These are phyloP conservation scores for Tipula lateralis DNA, from an alignment of 2,888 invertebrate species.

Conservation along the genomic window DNA sequence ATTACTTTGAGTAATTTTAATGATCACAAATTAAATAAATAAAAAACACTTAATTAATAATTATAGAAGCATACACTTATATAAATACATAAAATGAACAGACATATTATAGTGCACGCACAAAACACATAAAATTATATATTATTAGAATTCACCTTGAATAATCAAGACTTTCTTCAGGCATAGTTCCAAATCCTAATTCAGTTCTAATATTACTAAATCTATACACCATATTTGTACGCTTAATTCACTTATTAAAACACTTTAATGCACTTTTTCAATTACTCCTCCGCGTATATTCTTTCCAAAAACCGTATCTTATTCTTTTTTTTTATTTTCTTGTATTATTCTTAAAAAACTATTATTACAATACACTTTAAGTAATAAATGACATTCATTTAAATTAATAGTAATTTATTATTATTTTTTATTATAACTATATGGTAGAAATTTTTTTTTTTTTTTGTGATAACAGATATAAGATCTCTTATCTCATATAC, in stretches of 20 bases:
- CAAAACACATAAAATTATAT: neutral
- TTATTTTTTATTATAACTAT: neutral
- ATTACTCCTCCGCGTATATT: neutral
- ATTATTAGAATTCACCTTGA: neutral
- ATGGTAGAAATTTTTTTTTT: too few species aligned
- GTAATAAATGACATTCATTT: neutral
- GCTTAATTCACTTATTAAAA: neutral
- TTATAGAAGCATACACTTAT: neutral
- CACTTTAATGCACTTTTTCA: neutral
- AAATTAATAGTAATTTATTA: constrained; percentile 7
- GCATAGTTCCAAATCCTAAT: constrained; percentile 26
- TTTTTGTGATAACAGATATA: neutral
- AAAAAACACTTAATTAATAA: neutral
- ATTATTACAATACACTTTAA: neutral
- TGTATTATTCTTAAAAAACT: neutral
- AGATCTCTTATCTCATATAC: neutral
- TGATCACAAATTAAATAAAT: neutral
- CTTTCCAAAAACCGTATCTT: neutral
- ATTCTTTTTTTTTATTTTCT: neutral
- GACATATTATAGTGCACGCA: neutral
- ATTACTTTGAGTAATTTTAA: neutral
- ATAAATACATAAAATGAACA: neutral
- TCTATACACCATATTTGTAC: constrained; percentile 20
- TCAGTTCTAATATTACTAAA: constrained; percentile 27
- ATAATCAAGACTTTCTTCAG: constrained; percentile 28